These are phyloP conservation scores for Physella acuta DNA, from an alignment of 1,140 invertebrate genomes.

Conservation along the genomic window DNA sequence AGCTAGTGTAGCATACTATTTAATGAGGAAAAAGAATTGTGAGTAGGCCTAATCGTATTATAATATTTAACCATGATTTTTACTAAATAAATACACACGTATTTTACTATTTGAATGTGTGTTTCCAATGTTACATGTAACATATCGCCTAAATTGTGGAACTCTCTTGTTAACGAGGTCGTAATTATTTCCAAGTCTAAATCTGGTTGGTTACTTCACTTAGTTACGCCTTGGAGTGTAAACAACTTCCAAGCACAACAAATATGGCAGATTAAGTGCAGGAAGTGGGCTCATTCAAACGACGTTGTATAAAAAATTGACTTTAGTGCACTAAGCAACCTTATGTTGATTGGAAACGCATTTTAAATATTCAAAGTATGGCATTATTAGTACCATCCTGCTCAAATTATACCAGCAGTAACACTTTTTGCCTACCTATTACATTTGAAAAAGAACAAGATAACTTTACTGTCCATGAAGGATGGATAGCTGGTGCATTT, in stretches of 20 bases:
- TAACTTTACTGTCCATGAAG: slow-evolving; percentile 29
- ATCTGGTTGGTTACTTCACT: slow-evolving; percentile 2
- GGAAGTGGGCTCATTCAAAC: no score
- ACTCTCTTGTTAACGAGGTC: not conserved
- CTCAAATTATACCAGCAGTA: not conserved
- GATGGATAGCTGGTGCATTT: slow-evolving; percentile 46
- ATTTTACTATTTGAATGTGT: not conserved
- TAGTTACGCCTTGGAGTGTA: slow-evolving; percentile 3
- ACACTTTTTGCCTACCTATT: slow-evolving; percentile 35
- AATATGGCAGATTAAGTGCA: not conserved
- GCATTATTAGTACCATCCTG: not conserved
- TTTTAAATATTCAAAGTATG: not conserved
- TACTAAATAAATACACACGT: no score
- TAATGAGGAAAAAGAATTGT: no score
- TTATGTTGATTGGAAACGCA: no score
- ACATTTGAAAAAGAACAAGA: slow-evolving; percentile 30
- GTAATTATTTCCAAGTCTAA: not conserved
- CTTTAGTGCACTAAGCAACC: no score
- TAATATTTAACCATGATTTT: no score
- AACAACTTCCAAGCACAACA: slow-evolving; percentile 6
- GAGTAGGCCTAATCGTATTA: no score
- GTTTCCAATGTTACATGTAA: not conserved
- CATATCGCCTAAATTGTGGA: not conserved
- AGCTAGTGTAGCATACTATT: no score
- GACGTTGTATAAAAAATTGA: no score